Evolutionary conservation across 2,113 vertebrate species (phyloP).

Genomic region (Hippocampus comes): DNA sequence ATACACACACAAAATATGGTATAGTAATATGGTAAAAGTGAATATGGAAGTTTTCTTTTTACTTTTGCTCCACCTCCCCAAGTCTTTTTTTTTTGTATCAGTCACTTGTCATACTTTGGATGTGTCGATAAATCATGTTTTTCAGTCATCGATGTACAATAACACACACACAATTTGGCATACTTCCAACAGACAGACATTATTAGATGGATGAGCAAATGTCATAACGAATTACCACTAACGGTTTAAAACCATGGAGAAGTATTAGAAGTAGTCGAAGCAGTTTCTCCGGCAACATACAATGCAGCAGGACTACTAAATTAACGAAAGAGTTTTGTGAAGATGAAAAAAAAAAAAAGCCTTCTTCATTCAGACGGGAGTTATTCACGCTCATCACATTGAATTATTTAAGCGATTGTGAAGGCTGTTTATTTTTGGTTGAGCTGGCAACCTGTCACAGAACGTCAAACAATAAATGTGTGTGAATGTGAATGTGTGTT

Average conservation of each 20-base stretch:
- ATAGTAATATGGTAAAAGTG: no score
- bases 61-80: no score
- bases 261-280: neutral
- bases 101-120: no score
- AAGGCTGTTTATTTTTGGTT: conserved; percentile 64
- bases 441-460: conserved; percentile 58
- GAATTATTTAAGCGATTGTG: conserved; percentile 68
- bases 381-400: conserved; percentile 60
- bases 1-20: no score
- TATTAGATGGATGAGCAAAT: neutral
- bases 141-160: no score
- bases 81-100: no score
- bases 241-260: neutral
- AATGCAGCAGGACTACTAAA: neutral
- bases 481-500: conserved; percentile 14
- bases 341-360: conserved; percentile 17
- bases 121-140: no score
- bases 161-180: no score
- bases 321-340: conserved; percentile 1
- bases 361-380: conserved; percentile 49
- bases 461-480: conserved; percentile 37
- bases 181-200: no score
- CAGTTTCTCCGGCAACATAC: neutral
- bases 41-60: no score
- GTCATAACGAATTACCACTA: neutral